Conservation (phyloP, 1,140 invertebrate genomes). For the Drosophila nebulosa region DNA sequence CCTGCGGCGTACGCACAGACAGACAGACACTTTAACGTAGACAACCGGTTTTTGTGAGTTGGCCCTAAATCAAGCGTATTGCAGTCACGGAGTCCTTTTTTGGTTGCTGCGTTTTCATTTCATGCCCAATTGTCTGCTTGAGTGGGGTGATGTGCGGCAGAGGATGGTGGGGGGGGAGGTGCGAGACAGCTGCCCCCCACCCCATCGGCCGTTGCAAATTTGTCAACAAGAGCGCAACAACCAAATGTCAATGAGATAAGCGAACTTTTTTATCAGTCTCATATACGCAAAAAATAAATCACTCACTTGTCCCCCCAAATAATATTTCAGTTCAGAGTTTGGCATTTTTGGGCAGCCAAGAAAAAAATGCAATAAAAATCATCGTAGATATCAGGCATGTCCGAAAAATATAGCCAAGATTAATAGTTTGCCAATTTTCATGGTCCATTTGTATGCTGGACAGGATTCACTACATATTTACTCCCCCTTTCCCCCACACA, state of each 20-base stretch:
- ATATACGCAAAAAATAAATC: conserved; percentile 56
- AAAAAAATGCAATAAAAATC: conserved; percentile 66
- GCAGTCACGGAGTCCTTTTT: conserved; percentile 2
- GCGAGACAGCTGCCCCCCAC: neutral
- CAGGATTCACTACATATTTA: conserved; percentile 18
- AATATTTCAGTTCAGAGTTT: neutral
- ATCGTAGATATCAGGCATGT: conserved; percentile 35
- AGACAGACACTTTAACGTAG: conserved; percentile 43
- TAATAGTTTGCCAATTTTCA: conserved; percentile 54
- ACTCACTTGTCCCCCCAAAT: conserved; percentile 36
- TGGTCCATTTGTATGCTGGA: conserved; percentile 58
- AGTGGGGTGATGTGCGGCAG: neutral
- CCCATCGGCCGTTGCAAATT: conserved; percentile 54
- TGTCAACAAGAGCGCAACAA: conserved; percentile 54
- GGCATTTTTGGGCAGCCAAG: neutral
- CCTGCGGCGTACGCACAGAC: conserved; percentile 44
- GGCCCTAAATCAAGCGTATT: conserved; percentile 11
- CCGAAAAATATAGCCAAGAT: conserved; percentile 50
- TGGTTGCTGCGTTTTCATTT: conserved; percentile 45
- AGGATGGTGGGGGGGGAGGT: neutral
- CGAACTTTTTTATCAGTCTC: conserved; percentile 54
- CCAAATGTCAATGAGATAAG: conserved; percentile 69
- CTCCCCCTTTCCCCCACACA: neutral
- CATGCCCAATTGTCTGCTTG: conserved; percentile 45
- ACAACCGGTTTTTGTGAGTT: conserved; percentile 38